phyloP scores from a whole-genome alignment of 2,113 vertebrate genomes.

The Andinoacara biseriatus region DNA sequence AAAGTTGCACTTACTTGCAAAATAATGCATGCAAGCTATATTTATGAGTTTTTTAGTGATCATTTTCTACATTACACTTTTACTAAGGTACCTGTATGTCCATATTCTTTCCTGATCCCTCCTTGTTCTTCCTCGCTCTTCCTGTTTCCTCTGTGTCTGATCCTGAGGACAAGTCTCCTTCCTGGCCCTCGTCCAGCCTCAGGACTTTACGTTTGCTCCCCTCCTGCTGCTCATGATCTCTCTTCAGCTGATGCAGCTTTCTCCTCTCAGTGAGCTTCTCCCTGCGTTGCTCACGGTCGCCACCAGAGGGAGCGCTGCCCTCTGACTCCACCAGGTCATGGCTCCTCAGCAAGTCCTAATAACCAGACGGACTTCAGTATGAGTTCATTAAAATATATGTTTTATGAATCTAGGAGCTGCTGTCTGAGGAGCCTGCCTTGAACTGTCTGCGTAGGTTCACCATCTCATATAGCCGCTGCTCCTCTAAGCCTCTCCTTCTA shows the following conservation, averaged over 20 bases:
- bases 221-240: conserved; percentile 78
- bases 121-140: conserved; percentile 59
- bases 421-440: conserved; percentile 74
- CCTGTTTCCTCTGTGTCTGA: conserved; percentile 64
- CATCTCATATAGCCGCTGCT: conserved; percentile 93
- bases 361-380: background rate
- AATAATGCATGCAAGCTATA: background rate
- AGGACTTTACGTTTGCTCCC: conserved; percentile 84
- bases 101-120: conserved; percentile 49
- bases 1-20: background rate
- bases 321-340: conserved; percentile 81
- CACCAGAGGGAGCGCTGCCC: background rate
- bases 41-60: background rate
- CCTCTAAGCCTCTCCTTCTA: conserved; percentile 87
- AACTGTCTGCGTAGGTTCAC: conserved; percentile 92
- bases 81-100: conserved; percentile 87
- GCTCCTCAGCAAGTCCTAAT: conserved; percentile 84
- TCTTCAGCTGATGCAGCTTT: conserved; percentile 84
- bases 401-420: background rate
- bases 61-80: background rate
- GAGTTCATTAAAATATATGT: background rate
- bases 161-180: conserved; percentile 66
- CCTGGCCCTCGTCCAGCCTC: conserved; percentile 78
- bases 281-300: conserved; percentile 76
- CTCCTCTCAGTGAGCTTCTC: conserved; percentile 78